Conservation (phyloP, 2,797 vertebrate species). For the Natrix natrix region DNA sequence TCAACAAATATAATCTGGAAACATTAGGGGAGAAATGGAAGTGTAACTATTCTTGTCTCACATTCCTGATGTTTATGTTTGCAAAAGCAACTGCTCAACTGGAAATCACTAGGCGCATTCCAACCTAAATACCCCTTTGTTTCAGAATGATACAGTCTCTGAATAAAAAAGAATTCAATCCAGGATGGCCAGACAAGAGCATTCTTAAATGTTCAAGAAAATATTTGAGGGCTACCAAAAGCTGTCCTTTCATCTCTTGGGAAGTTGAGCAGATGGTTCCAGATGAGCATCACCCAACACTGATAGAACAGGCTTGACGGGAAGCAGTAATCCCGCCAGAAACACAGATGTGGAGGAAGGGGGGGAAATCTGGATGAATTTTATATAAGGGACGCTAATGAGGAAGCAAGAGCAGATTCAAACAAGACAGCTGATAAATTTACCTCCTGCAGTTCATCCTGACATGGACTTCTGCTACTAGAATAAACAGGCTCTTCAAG, state of each 20-base stretch:
- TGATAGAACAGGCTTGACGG: neutral
- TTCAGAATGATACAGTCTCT: neutral
- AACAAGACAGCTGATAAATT: slow-evolving; percentile 54
- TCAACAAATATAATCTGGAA: neutral
- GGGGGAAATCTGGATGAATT: neutral
- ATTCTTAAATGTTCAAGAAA: neutral
- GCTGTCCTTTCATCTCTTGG: slow-evolving; percentile 27
- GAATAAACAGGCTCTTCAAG: slow-evolving; percentile 72
- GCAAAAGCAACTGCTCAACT: neutral
- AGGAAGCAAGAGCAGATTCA: neutral
- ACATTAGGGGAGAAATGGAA: neutral
- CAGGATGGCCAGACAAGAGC: neutral
- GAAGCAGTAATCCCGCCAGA: slow-evolving; percentile 38
- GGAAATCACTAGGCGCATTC: neutral
- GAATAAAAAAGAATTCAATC: neutral
- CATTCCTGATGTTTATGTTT: neutral
- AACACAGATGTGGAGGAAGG: neutral
- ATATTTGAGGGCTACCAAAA: slow-evolving; percentile 22
- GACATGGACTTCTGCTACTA: slow-evolving; percentile 69
- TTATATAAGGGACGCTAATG: slow-evolving; percentile 42
- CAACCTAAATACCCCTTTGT: neutral
- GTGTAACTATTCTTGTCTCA: neutral
- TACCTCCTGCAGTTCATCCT: slow-evolving; percentile 39
- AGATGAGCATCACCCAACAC: neutral
- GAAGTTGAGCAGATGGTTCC: slow-evolving; percentile 12